Evolutionary conservation across 2,888 invertebrate species (phyloP).

Genomic region (Deladenus siricidicola): DNA sequence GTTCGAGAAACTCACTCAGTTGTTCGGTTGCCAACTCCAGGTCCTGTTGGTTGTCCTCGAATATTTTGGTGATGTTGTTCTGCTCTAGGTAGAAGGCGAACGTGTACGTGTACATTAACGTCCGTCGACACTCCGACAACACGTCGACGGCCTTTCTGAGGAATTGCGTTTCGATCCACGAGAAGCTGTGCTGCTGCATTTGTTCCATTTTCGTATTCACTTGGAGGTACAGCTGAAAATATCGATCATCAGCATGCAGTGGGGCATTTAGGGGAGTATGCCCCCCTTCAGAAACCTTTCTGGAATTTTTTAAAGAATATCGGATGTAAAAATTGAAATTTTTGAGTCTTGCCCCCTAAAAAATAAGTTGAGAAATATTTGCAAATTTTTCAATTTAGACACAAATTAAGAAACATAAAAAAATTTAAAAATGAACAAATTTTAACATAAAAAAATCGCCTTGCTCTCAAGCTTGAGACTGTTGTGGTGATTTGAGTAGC

Average conservation of each 20-base stretch:
- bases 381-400: no score
- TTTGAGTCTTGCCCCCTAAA: no score
- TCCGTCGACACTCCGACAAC: constrained; percentile 72
- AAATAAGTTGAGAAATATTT: no score
- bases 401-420: no score
- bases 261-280: no score
- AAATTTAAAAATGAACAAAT: no score
- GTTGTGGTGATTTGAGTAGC: constrained; percentile 99
- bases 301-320: no score
- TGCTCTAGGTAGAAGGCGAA: constrained; percentile 96
- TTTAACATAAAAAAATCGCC: constrained; percentile 44
- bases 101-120: constrained; percentile 97
- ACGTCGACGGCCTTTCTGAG: constrained; percentile 76
- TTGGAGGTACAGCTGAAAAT: constrained; percentile 70
- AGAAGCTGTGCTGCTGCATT: constrained; percentile 98
- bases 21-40: constrained; percentile 88
- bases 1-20: constrained; percentile 89
- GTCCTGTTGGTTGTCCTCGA: constrained; percentile 63
- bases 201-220: constrained; percentile 98
- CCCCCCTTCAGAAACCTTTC: no score
- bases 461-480: constrained; percentile 94
- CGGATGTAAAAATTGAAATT: no score
- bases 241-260: no score
- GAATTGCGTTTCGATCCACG: constrained; percentile 99
- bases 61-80: constrained; percentile 86